Percentiles rank a stretch among this genome's conserved stretches.
Conservation (phyloP, 1,140 invertebrate genomes). For the Acyrthosiphon pisum region DNA sequence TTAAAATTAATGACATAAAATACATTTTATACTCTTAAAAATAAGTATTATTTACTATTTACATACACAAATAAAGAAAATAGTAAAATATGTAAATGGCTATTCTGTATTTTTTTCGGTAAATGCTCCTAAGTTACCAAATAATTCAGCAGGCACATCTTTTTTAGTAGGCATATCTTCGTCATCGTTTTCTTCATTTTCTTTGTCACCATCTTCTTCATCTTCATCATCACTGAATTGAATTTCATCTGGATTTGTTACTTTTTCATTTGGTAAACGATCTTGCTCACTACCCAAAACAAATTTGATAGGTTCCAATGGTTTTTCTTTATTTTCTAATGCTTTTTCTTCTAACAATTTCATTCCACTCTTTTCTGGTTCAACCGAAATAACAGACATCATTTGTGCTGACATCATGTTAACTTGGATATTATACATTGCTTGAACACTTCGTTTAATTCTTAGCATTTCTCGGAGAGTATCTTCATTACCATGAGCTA, state of each 20-base stretch:
- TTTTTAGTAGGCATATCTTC: conserved; percentile 46
- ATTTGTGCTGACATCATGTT: conserved; percentile 99
- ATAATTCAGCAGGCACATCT: conserved; percentile 37
- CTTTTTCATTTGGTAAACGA: conserved; percentile 23
- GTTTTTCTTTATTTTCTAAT: conserved; percentile 63
- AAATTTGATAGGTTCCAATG: conserved; percentile 49
- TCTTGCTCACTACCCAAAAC: conserved; percentile 56
- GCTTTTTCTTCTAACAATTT: conserved; percentile 85
- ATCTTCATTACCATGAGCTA: conserved; percentile 99
- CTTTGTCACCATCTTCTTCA: conserved; percentile 35
- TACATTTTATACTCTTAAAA: conserved; percentile 1
- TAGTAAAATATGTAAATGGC: background rate
- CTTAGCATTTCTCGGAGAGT: conserved; percentile 99
- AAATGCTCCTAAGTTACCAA: conserved; percentile 55
- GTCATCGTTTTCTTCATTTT: conserved; percentile 41
- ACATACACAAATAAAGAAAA: background rate
- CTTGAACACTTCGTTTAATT: conserved; percentile 96
- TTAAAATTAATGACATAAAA: background rate
- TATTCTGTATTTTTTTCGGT: conserved; percentile 40
- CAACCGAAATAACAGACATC: conserved; percentile 74
- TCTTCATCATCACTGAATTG: conserved; percentile 47
- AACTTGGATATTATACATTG: conserved; percentile 93
- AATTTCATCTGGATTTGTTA: conserved; percentile 53
- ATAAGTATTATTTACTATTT: background rate
- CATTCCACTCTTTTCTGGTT: conserved; percentile 84